Conservation (phyloP, 2,113 vertebrate species). For the Brevimyrus niger region DNA sequence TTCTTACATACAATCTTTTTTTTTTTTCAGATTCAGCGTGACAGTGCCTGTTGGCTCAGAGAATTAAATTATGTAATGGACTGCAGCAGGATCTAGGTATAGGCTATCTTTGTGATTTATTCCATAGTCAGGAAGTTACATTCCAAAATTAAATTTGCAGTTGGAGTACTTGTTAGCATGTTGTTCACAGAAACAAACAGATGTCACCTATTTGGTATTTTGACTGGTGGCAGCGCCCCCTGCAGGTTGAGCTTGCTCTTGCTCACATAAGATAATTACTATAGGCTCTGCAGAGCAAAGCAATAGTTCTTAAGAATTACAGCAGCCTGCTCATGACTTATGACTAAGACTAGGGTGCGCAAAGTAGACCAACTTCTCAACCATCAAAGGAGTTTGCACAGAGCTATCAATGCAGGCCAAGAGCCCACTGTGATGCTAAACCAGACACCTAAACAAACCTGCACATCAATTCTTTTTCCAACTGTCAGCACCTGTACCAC, state of each 20-base stretch:
- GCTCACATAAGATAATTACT: neutral
- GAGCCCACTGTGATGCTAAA: neutral
- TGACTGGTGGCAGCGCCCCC: neutral
- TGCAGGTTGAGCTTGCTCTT: neutral
- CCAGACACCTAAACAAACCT: neutral
- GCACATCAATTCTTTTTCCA: neutral
- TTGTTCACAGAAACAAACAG: neutral
- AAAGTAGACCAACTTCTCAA: neutral
- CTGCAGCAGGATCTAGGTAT: neutral
- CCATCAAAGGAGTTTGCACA: neutral
- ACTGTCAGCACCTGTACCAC: no score
- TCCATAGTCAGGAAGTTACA: neutral
- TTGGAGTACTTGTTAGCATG: neutral
- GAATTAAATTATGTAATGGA: neutral
- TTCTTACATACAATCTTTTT: slow-evolving; percentile 16
- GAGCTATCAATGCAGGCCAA: neutral
- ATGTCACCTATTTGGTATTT: neutral
- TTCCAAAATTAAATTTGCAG: neutral
- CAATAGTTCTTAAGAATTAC: neutral
- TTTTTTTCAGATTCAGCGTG: neutral
- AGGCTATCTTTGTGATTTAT: neutral
- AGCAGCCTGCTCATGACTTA: neutral
- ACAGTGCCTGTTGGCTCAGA: neutral
- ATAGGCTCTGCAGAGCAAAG: neutral
- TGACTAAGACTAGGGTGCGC: neutral